phyloP scores from a whole-genome alignment of 2,888 invertebrate genomes.

The Trissonchulus latispiculum region DNA sequence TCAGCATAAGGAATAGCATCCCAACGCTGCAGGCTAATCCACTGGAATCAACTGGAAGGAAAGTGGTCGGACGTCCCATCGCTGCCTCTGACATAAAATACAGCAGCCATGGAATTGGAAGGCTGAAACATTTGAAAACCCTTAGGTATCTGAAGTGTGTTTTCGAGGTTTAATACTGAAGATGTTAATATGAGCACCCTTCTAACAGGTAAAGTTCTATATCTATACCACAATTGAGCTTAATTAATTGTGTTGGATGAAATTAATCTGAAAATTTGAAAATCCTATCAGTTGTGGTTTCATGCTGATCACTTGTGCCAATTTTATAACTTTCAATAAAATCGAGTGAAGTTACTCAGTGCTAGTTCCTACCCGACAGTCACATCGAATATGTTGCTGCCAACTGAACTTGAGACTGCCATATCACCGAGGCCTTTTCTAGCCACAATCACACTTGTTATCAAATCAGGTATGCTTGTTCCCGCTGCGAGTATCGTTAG shows the following conservation, averaged over 20 bases:
- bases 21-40: constrained; percentile 97
- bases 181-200: too few species aligned
- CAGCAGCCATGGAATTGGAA: constrained; percentile 94
- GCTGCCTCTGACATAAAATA: constrained; percentile 68
- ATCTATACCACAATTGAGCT: too few species aligned
- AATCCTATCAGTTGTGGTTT: too few species aligned
- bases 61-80: constrained; percentile 47
- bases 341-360: too few species aligned
- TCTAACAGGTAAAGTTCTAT: too few species aligned
- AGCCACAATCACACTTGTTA: constrained; percentile 95
- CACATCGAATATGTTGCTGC: constrained; percentile 98
- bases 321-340: too few species aligned
- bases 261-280: too few species aligned
- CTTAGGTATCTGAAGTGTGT: too few species aligned
- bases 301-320: too few species aligned
- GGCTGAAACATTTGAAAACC: constrained; percentile 55
- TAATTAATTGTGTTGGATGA: too few species aligned
- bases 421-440: constrained; percentile 97
- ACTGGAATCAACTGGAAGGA: constrained; percentile 78
- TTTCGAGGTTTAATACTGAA: too few species aligned
- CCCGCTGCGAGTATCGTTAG: constrained; percentile 92
- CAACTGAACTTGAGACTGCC: constrained; percentile 97
- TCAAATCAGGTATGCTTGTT: constrained; percentile 94
- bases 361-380: constrained; percentile 98
- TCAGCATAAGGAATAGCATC: constrained; percentile 85